These are phyloP conservation scores for Apostichopus californicus DNA, from an alignment of 35 echinoderm and acorn worm species.

Conservation along the genomic window DNA sequence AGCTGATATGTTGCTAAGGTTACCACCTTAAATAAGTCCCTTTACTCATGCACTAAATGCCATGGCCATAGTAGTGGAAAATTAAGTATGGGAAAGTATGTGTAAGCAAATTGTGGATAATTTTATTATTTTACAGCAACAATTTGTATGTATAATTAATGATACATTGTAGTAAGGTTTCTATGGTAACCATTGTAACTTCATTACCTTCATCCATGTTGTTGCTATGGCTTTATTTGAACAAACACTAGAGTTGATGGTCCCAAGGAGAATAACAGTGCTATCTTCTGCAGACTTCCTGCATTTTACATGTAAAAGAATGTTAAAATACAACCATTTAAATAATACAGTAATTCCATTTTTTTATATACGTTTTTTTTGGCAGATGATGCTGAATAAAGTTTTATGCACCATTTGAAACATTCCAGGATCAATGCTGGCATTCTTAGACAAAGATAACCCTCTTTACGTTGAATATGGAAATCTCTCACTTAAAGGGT, in stretches of 20 bases:
- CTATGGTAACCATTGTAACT: background rate
- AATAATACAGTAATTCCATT: no score
- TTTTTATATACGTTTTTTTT: no score
- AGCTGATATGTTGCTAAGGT: no score
- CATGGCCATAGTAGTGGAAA: no score
- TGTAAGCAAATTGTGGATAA: background rate
- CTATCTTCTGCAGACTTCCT: conserved; percentile 59
- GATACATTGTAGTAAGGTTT: background rate
- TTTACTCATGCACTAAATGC: no score
- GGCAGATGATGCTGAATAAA: no score
- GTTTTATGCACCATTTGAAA: no score
- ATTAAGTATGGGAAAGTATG: background rate
- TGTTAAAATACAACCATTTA: background rate
- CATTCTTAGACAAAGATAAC: no score
- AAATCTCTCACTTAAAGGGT: no score
- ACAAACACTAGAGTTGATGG: conserved; percentile 70
- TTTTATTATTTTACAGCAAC: background rate
- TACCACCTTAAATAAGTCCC: no score
- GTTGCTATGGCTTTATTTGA: conserved; percentile 74
- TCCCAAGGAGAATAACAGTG: conserved; percentile 76
- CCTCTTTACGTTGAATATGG: no score
- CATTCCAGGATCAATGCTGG: no score
- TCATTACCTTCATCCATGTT: conserved; percentile 80
- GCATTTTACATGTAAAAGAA: background rate
- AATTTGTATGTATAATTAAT: background rate